A percentile compares a stretch with the other conserved stretches of the same genome.
Evolutionary conservation across 2,888 invertebrate species (phyloP).

Genomic region (Dryadula phaetusa): DNA sequence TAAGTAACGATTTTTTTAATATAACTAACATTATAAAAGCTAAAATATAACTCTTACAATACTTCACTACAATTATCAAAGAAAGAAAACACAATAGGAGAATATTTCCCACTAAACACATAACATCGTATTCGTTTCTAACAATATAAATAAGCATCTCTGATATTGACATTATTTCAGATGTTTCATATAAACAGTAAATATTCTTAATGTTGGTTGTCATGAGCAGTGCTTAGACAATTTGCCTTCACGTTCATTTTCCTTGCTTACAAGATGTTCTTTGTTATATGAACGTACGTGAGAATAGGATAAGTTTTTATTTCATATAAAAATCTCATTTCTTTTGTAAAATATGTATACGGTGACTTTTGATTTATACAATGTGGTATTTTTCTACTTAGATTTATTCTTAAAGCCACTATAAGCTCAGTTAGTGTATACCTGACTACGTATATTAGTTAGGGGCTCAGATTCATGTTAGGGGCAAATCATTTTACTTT

Average conservation of each 20-base stretch:
- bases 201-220: slow-evolving; percentile 47
- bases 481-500: too few relatives aligned
- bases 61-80: not conserved
- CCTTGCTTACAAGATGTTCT: slow-evolving; percentile 35
- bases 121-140: slow-evolving; percentile 16
- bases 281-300: slow-evolving; percentile 23
- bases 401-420: too few relatives aligned
- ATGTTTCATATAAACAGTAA: slow-evolving; percentile 46
- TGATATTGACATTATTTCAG: slow-evolving; percentile 48
- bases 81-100: not conserved
- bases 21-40: too few relatives aligned
- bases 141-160: slow-evolving; percentile 23
- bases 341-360: not conserved
- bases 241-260: slow-evolving; percentile 46
- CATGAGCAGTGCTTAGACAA: slow-evolving; percentile 44
- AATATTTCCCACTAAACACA: not conserved
- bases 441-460: too few relatives aligned
- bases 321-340: not conserved
- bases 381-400: too few relatives aligned
- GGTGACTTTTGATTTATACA: not conserved
- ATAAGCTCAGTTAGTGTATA: too few relatives aligned
- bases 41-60: too few relatives aligned
- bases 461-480: too few relatives aligned
- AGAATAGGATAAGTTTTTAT: slow-evolving; percentile 5
- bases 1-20: too few relatives aligned